Percentiles rank a stretch among this genome's conserved stretches.
These are phyloP conservation scores for Chymomyza procnemis DNA, from an alignment of 2,888 invertebrate species.

Conservation along the genomic window DNA sequence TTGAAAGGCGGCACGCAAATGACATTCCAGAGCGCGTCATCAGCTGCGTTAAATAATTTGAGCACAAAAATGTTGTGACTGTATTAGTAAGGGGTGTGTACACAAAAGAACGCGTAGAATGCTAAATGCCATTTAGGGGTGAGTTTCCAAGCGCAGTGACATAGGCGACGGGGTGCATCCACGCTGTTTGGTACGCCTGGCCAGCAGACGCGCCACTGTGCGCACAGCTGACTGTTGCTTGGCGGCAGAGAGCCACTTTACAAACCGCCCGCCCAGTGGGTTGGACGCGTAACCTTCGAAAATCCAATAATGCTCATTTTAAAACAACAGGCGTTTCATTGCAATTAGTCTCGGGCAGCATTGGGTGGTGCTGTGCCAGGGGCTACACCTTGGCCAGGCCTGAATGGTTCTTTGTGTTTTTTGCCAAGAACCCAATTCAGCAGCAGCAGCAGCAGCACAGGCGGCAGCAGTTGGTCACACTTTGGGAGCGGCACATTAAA, in stretches of 20 bases:
- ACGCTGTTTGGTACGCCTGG: not conserved
- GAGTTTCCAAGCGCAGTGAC: slow-evolving; percentile 50
- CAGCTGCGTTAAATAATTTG: not conserved
- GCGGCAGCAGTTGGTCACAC: slow-evolving; percentile 22
- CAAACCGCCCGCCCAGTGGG: slow-evolving; percentile 58
- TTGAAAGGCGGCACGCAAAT: not conserved
- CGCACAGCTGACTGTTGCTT: slow-evolving; percentile 37
- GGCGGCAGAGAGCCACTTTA: slow-evolving; percentile 11
- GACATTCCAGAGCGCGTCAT: slow-evolving; percentile 57
- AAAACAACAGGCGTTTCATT: slow-evolving; percentile 23
- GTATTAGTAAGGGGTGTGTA: slow-evolving; percentile 58
- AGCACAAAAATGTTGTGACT: slow-evolving; percentile 50
- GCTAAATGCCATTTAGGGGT: slow-evolving; percentile 46
- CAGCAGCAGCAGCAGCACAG: slow-evolving; percentile 17
- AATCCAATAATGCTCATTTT: slow-evolving; percentile 49
- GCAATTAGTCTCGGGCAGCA: slow-evolving; percentile 50
- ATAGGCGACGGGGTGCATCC: not conserved
- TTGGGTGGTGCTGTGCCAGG: slow-evolving; percentile 50
- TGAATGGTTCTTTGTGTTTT: slow-evolving; percentile 63
- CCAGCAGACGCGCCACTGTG: slow-evolving; percentile 44
- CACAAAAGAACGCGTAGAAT: slow-evolving; percentile 23
- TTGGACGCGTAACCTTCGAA: slow-evolving; percentile 50
- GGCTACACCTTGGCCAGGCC: slow-evolving; percentile 31
- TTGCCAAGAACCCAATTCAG: slow-evolving; percentile 46
- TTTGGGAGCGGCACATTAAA: slow-evolving; percentile 51